phyloP scores from a whole-genome alignment of 2,888 invertebrate species.

The Philhelius pedissequus region DNA sequence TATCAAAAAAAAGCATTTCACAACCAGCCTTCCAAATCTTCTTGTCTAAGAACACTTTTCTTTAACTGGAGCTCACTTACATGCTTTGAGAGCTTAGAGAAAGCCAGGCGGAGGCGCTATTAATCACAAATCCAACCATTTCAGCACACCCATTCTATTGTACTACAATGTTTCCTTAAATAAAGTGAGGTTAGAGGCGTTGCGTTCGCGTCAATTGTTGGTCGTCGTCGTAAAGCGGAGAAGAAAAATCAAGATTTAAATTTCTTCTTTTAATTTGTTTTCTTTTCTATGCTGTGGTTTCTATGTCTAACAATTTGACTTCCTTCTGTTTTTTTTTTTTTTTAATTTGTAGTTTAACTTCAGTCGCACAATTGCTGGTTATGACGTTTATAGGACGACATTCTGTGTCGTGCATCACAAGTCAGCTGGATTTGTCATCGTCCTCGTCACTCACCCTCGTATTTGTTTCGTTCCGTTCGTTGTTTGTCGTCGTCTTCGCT shows the following conservation, averaged over 20 bases:
- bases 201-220: neutral
- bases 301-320: constrained; percentile 43
- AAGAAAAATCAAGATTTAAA: constrained; percentile 13
- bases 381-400: constrained; percentile 47
- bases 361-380: constrained; percentile 31
- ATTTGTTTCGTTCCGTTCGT: neutral
- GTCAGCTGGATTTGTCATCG: constrained; percentile 48
- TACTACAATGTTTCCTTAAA: neutral
- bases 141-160: neutral
- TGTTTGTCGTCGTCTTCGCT: neutral
- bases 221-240: neutral
- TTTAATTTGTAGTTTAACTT: neutral
- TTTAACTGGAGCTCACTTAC: too few species aligned
- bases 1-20: too few species aligned
- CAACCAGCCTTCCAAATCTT: too few species aligned
- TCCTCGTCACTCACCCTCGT: neutral
- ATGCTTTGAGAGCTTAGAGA: too few species aligned
- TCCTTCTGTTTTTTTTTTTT: constrained; percentile 18
- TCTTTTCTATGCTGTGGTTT: constrained; percentile 32
- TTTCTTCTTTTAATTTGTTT: constrained; percentile 15
- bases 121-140: neutral
- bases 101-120: too few species aligned
- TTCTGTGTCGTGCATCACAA: constrained; percentile 48
- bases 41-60: too few species aligned
- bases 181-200: constrained; percentile 7